Evolutionary conservation across 2,113 vertebrate genomes (phyloP), one percentile per base, ranked within the genome.

Genomic region (Phaethon lepturus): DNA sequence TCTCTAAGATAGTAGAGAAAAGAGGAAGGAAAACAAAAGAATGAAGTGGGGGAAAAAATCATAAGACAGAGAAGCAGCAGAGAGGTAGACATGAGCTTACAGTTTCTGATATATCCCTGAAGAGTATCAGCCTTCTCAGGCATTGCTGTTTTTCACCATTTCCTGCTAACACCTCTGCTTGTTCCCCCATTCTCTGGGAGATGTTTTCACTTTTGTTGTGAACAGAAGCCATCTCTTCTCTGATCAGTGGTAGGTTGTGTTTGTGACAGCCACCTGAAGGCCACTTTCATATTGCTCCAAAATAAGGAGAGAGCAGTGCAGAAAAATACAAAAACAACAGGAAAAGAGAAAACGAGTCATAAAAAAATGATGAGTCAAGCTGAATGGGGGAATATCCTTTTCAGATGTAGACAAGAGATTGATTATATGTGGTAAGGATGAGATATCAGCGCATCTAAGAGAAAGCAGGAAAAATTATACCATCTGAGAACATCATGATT

Each of bases 401-500:
- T 73, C 52, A 82, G 63, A 81, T 40, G 31, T 66, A 88, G 76
- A 40, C 35, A 80, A 58, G 56, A 86, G 44, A 76, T 55, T 90
- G 75, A 86, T 93, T 86, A 2, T 60, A n/a, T 38, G 31, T 56
- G 33, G 44, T 89, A 79, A 90, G 72, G 64, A 83, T 90, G 86
- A 86, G 67, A 50, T 60, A 63, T 35, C 77, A 73, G 10, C 80
- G 23, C 60, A 75, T 25, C 29, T 68, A 66, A 71, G 47, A 60
- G 42, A 88, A 86, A 87, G 56, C 45, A 86, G 52, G 53, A 95
- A 93, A 93, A 83, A 77, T 91, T 4, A 93, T 95, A 60, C 68
- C 68, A 55, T 93, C 80, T 95, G 72, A 94, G 44, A 79, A 86
- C 82, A 90, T 73, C 19, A 33, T 92, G 78, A 76, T 8, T 93